Base-by-base conservation (phyloP, 2,888 invertebrate genomes). In the Amblyjoppa proteus region DNA sequence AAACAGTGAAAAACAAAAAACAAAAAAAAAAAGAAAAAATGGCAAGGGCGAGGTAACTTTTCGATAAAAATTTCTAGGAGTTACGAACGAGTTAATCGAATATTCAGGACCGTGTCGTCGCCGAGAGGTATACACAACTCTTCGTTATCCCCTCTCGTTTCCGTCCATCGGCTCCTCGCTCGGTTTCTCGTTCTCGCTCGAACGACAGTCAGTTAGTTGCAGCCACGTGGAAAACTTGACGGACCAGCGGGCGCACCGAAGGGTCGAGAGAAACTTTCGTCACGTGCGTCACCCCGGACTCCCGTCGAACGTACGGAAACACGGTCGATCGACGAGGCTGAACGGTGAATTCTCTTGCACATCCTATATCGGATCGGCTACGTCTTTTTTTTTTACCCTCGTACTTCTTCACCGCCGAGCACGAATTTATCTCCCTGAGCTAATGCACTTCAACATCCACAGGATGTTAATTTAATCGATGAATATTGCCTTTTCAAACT, bases 1-100 rank as follows among this genome's bases (percentile, higher is more conserved):
- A 20, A 70, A 79, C 51, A 49, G 11, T 49, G 45, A 13, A 41
- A 51, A 69, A 64, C 13, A 11, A 25, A 20, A 20, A 20, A 20
- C 20, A 20, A 20, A 20, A 20, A 20, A 20, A 20, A 20, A 20
- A 20, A 20, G 0, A 20, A 20, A 20, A 20, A 20, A 20, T 20
- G 38, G n/a, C n/a, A 68, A 28, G 64, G 49, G 1, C 20, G 77
- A 45, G 70, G 49, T 80, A 71, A 87, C 87, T 88, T 87, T 83
- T 79, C 87, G 88, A 88, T 89, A 88, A 88, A 89, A 89, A 90
- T 89, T 90, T 88, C 81, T 83, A 71, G 75, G 86, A 87, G 86
- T 87, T 88, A 78, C 78, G 80, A 81, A 86, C 84, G 82, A 88
- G 87, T 89, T 89, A 89, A 90, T 90, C 89, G 90, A 89, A 90